A percentile compares a stretch with the other conserved stretches of the same genome.
phyloP scores from a whole-genome alignment of 2,888 invertebrate species.

The Octodonta nipae region DNA sequence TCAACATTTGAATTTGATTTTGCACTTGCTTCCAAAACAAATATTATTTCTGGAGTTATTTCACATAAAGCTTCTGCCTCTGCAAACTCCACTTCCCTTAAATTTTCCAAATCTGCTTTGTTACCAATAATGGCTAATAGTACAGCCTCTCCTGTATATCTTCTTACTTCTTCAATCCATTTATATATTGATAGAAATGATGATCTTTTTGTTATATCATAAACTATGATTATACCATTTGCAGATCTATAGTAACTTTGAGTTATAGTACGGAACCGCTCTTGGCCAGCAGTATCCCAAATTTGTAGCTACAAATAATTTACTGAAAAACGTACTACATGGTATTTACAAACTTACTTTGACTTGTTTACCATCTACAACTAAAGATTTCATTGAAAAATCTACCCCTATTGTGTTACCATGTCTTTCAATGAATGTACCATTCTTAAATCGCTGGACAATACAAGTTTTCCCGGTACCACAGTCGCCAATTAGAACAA shows the following conservation, averaged over 20 bases:
- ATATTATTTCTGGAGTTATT: constrained; percentile 73
- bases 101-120: constrained; percentile 72
- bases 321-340: neutral
- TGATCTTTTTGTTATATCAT: constrained; percentile 86
- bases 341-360: constrained; percentile 49
- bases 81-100: constrained; percentile 70
- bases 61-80: constrained; percentile 80
- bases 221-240: constrained; percentile 92
- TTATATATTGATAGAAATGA: constrained; percentile 82
- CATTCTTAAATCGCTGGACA: constrained; percentile 89
- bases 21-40: constrained; percentile 78
- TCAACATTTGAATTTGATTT: constrained; percentile 86
- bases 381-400: constrained; percentile 94
- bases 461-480: constrained; percentile 89
- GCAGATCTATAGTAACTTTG: constrained; percentile 95
- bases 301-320: constrained; percentile 63
- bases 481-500: constrained; percentile 84
- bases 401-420: constrained; percentile 96
- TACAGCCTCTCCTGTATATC: constrained; percentile 86
- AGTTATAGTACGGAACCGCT: constrained; percentile 90
- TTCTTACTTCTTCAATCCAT: constrained; percentile 92
- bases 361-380: constrained; percentile 85
- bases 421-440: constrained; percentile 87
- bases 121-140: constrained; percentile 84
- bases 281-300: constrained; percentile 96